Conservation (phyloP, 2,113 vertebrate genomes). For the Podarcis raffonei region DNA sequence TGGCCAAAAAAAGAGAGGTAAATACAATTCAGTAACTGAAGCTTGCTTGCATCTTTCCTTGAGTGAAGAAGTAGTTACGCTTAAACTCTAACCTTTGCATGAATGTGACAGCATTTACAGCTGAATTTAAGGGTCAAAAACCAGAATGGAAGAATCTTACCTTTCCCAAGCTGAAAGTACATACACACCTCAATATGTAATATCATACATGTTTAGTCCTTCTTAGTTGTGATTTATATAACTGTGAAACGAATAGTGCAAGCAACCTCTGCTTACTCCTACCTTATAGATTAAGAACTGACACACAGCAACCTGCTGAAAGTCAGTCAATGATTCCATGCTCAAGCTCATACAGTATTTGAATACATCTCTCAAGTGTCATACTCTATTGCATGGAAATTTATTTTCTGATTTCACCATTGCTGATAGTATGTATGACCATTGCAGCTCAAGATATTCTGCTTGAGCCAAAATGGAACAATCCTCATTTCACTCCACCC, state of each 20-base stretch:
- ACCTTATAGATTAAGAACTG: neutral
- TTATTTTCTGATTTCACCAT: neutral
- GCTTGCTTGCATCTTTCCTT: neutral
- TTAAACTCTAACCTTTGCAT: neutral
- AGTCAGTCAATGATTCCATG: neutral
- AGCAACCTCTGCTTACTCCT: neutral
- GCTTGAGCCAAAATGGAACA: neutral
- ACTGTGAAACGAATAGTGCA: neutral
- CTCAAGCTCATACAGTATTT: neutral
- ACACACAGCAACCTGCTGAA: neutral
- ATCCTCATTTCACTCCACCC: neutral
- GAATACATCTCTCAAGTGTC: neutral
- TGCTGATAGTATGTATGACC: neutral
- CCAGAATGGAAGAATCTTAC: neutral
- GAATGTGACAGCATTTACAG: neutral
- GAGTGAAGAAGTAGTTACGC: neutral
- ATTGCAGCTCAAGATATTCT: neutral
- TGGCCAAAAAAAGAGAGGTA: slow-evolving; percentile 57
- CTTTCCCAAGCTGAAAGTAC: neutral
- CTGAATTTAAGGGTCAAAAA: neutral
- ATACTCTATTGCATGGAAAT: neutral
- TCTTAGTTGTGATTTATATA: neutral
- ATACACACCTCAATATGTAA: neutral
- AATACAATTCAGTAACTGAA: neutral
- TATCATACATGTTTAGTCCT: neutral